Base-by-base conservation (phyloP, 2,113 vertebrate species). In the Rhegmatorhina hoffmannsi region DNA sequence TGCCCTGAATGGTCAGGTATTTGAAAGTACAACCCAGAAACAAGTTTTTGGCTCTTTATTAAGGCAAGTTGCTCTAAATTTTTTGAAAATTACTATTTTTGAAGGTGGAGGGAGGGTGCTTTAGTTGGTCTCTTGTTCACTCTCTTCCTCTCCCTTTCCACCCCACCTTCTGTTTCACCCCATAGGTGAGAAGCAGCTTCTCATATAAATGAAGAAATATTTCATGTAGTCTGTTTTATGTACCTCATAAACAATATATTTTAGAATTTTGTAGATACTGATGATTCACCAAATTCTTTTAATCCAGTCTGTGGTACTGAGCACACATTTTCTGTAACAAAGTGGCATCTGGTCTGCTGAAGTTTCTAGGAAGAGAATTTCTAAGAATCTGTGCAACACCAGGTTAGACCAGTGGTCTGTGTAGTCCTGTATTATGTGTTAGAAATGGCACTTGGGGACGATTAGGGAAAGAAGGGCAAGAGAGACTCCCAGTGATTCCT, bases 291-390 rank as follows among this genome's bases (percentile, higher is more conserved):
- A 34, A 82, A 36, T 84, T 46, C 4, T 60, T 81, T 58, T 70
- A 78, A 53, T 68, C 24, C 49, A 14, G 73, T 66, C 21, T 53
- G 40, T 86, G 72, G n/a, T 77, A 49, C 31, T 33, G 46, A 78
- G 69, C 73, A 75, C 33, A 78, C 23, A 6, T 81, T 81, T 84
- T 78, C 50, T 91, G 17, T 89, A 63, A 36, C n/a, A n/a, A 7
- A 72, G 56, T 72, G 70, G 74, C 70, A 53, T 80, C 78, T 92
- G 29, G 74, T 68, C 85, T 88, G 63, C 43, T 74, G 90, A 92
- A 84, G n/a, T 75, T 93, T 95, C 87, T 81, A 56, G 84, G 87
- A 89, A 68, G 56, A 55, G 18, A 31, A 78, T 87, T 96, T 94
- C 87, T 78, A 81, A 74, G 87, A 91, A 84, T 84, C 56, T 9